Evolutionary conservation across 2,797 vertebrate genomes (phyloP).

Genomic region (Adelosebastes latens): DNA sequence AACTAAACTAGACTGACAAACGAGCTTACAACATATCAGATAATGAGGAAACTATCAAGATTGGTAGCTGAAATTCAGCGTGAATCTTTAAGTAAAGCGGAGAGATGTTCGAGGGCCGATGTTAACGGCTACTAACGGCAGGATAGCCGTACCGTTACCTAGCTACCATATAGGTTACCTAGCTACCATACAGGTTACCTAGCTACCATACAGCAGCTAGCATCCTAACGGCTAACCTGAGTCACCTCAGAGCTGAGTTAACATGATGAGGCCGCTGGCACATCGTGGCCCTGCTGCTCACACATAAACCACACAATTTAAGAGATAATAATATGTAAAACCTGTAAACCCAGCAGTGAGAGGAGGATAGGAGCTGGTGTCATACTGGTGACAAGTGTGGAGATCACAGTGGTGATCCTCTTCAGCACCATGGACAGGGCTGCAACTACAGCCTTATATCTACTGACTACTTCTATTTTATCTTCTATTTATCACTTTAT

Average conservation of each 20-base stretch:
- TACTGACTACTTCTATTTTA: neutral
- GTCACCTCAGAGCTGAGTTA: conserved; percentile 27
- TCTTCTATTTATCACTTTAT: neutral
- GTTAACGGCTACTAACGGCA: neutral
- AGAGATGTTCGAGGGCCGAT: neutral
- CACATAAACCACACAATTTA: neutral
- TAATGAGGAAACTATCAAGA: accelerated
- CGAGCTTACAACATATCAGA: neutral
- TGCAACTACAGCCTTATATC: neutral
- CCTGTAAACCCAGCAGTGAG: neutral
- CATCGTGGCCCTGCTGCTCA: conserved; percentile 20
- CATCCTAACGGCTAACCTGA: conserved; percentile 49
- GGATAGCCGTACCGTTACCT: conserved; percentile 1
- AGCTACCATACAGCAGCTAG: too few species aligned
- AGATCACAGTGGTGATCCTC: neutral
- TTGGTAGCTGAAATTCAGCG: neutral
- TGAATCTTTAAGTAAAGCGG: accelerated
- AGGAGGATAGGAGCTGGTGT: neutral
- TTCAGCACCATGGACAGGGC: conserved; percentile 83
- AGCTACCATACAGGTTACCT: too few species aligned
- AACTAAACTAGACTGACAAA: neutral
- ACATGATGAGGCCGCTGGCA: neutral
- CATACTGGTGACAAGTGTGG: neutral
- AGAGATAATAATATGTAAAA: neutral
- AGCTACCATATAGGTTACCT: too few species aligned